These are phyloP conservation scores for Chloroceryle inda DNA, from an alignment of 2,797 vertebrate species.

Conservation along the genomic window DNA sequence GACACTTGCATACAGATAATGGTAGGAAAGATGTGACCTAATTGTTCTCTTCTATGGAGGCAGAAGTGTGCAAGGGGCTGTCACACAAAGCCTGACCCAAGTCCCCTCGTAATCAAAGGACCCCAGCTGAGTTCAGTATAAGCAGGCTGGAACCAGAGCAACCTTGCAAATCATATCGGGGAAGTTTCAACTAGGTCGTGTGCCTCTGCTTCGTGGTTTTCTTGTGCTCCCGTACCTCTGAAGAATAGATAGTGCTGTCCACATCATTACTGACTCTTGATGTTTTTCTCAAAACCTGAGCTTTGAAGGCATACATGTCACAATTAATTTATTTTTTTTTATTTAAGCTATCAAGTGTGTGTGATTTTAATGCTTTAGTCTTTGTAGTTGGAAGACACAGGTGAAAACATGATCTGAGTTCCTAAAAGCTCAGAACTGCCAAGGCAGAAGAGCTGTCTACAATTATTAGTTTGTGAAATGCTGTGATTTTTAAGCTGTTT, in stretches of 20 bases:
- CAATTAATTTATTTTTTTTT: too few relatives aligned
- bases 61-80: neutral
- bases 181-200: neutral
- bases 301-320: neutral
- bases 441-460: neutral
- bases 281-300: neutral
- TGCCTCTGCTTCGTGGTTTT: neutral
- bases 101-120: neutral
- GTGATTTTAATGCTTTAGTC: neutral
- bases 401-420: neutral
- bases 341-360: neutral
- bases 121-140: neutral
- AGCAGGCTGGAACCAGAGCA: neutral
- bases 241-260: neutral
- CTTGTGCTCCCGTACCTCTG: neutral
- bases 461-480: neutral
- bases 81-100: neutral
- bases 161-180: neutral
- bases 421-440: neutral
- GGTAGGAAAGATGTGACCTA: neutral
- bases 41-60: neutral
- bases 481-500: neutral
- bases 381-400: neutral
- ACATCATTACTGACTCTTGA: neutral
- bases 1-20: neutral